A percentile compares a stretch with the other conserved stretches of the same genome.
Conservation (phyloP, 2,888 invertebrate genomes). For the Cheilosia pagana region DNA sequence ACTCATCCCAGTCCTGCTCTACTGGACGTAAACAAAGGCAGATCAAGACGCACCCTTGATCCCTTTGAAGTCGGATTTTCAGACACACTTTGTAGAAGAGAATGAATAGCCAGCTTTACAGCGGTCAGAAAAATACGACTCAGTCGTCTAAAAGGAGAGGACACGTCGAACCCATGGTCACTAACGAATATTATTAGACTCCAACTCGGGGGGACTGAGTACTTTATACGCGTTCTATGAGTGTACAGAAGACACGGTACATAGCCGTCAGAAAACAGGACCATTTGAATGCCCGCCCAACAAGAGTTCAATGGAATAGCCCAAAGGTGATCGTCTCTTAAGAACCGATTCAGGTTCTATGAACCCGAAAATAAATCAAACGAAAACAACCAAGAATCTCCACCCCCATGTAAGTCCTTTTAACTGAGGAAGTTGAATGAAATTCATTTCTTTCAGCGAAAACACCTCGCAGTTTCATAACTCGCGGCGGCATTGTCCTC, state of each 20-base stretch:
- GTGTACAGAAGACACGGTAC: too few relatives aligned
- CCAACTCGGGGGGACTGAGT: too few relatives aligned
- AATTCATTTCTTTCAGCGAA: neutral
- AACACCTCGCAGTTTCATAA: neutral
- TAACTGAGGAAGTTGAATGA: neutral
- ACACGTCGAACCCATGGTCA: neutral
- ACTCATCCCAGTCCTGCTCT: too few relatives aligned
- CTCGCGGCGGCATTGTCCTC: slow-evolving; percentile 7
- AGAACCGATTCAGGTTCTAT: neutral
- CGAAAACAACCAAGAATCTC: neutral
- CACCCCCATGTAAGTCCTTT: neutral
- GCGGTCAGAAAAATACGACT: neutral
- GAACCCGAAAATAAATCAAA: neutral
- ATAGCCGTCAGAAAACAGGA: neutral
- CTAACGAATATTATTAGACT: neutral
- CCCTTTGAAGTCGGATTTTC: too few relatives aligned
- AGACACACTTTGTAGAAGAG: neutral
- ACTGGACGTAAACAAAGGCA: too few relatives aligned
- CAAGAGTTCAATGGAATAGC: neutral
- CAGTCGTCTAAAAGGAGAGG: neutral
- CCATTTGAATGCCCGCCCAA: neutral
- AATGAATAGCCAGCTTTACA: neutral
- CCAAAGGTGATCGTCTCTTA: neutral
- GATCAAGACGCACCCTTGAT: too few relatives aligned
- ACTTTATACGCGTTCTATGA: too few relatives aligned